Evolutionary conservation across 2,113 vertebrate genomes (phyloP), one percentile per base, ranked within the genome.

Genomic region (Malurus melanocephalus): DNA sequence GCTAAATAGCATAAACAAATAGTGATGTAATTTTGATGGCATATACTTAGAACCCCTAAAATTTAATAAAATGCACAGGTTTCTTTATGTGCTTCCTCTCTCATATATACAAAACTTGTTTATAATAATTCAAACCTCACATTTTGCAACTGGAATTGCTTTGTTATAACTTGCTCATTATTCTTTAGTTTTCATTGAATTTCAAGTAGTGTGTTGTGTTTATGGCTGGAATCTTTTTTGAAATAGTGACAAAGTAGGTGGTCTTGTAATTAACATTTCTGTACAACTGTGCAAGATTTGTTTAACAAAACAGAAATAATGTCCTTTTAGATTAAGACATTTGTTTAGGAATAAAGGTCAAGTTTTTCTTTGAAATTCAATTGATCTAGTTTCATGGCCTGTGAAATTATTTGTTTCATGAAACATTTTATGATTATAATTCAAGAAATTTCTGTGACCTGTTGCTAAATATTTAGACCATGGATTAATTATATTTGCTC

Each of bases 401-500:
- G 64, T 90, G 68, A 91, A 95, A 89, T 71, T 67, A 92, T 94
- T 95, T 93, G 75, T 88, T 95, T 92, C 67, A 95, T 93, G 85
- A 91, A 33, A 33, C 73, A 53, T 35, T 91, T 94, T 64, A 82
- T 79, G 95, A 77, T 64, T 90, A 62, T 90, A 94, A 89, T 89
- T 80, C 33, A 83, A 80, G 21, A 81, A 92, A 80, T 91, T 95
- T 93, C 48, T 46, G 42, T 89, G 82, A 75, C 30, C 59, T 69
- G 17, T 61, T 92, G 26, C 57, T 96, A 96, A 97, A 96, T 97
- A 96, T 96, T 96, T 97, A 95, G 71, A 90, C n/a, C 33, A 3
- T 20, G 30, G 38, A 95, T 95, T 87, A 91, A 64, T 91, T 89
- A 20, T 85, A 21, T 93, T 72, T 90, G n/a, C 46, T 30, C 57